phyloP scores from a whole-genome alignment of 2,888 invertebrate species.

The Sphinx pinastri region DNA sequence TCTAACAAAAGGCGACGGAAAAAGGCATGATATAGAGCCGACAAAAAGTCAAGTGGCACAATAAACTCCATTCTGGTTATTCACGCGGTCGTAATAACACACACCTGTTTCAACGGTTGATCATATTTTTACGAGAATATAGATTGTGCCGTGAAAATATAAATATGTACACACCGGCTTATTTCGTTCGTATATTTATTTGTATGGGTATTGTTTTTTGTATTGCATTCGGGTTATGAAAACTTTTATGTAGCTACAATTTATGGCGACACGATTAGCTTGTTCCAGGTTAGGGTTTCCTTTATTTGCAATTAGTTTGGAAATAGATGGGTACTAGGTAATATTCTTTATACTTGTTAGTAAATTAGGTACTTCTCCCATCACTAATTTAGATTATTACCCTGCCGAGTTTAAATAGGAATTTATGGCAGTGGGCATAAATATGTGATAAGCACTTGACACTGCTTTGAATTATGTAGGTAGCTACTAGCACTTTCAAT shows the following conservation, averaged over 20 bases:
- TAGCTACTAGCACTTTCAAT: not conserved
- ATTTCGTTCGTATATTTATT: conserved; percentile 22
- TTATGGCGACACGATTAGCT: not conserved
- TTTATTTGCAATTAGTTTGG: no score
- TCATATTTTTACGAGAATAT: conserved; percentile 36
- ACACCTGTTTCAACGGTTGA: conserved; percentile 41
- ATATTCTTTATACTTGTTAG: no score
- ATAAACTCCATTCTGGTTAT: conserved; percentile 40
- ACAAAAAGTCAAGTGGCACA: conserved; percentile 34
- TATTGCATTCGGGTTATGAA: conserved; percentile 12
- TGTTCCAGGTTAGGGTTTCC: not conserved
- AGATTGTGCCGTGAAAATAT: conserved; percentile 23
- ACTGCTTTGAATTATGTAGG: no score
- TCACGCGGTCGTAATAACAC: conserved; percentile 43
- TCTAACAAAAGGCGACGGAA: conserved; percentile 2
- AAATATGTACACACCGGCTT: conserved; percentile 20
- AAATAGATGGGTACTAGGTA: no score
- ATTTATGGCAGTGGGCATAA: no score
- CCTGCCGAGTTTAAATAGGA: no score
- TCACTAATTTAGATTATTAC: no score
- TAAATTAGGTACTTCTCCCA: no score
- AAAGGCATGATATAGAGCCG: conserved; percentile 14
- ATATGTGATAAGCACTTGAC: no score
- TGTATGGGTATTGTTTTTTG: conserved; percentile 8
- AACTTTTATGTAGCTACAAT: not conserved